Base-by-base conservation (phyloP, 2,113 vertebrate species). In the Procapra przewalskii region DNA sequence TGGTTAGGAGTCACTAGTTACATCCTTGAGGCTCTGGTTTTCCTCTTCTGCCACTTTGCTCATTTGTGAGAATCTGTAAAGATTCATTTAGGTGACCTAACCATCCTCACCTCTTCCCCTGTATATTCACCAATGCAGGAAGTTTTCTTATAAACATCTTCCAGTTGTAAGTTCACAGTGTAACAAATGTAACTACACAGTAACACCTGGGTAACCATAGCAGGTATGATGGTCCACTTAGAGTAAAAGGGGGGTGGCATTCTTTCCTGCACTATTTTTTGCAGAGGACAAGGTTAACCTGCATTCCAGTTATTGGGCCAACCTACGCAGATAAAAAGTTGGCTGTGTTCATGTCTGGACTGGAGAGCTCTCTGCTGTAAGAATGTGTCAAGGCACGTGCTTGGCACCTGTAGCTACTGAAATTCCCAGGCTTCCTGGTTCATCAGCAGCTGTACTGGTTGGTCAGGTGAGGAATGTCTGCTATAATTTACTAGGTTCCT, bases 291-390 rank as follows among this genome's bases (percentile, higher is more conserved):
- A 71, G 75, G 29, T 60, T 87, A 52, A 31, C 11, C 31, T 81
- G 71, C 57, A 27, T 95, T 82, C 16, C 23, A 14, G 45, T 81
- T 84, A 15, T 59, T 25, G 15, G 11, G 7, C 43, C 33, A 43
- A 52, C 19, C 59, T 15, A 19, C n/a, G 3, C 6, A 45, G 12
- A 60, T 90, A 6, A 57, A 2, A 17, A 48, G 23, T 21, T 29
- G 19, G 81, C 48, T 10, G 2, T 27, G 19, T n/a, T n/a, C 23
- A 1, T 16, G 2, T 36, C 43, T 27, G 7, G 48, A 29, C 0
- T 4, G 33, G 79, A 40, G 57, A 43, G 52, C 11, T 27, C 71
- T 7, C 4, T 81, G 71, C 59, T 85, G 62, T 90, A 75, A 52
- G 79, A 80, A 13, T 43, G 31, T 50, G 12, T 86, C 48, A 21